Percentiles rank a stretch among this genome's conserved stretches.
Conservation (phyloP, 1,140 invertebrate genomes). For the Nomia melanderi region DNA sequence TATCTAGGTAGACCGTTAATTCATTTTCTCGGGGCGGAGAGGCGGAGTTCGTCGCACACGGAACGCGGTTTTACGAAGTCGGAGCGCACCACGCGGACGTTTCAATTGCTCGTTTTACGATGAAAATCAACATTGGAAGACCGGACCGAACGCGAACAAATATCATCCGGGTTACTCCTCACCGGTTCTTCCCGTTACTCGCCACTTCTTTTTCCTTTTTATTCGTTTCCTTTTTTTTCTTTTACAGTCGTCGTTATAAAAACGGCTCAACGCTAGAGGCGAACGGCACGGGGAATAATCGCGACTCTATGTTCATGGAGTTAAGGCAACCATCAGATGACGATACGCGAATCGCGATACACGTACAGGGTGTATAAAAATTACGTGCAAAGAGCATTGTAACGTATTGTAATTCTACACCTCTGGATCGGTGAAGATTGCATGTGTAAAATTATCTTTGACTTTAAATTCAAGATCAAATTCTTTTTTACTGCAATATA, state of each 20-base stretch:
- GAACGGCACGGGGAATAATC: neutral
- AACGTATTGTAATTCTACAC: too few species aligned
- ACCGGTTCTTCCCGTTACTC: conserved; percentile 11
- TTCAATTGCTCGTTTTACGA: conserved; percentile 63
- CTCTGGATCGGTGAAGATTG: too few species aligned
- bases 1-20: neutral
- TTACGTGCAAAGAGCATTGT: too few species aligned
- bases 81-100: neutral
- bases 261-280: conserved; percentile 19
- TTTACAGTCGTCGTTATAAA: conserved; percentile 33
- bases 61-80: conserved; percentile 48
- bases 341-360: too few species aligned
- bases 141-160: conserved; percentile 48
- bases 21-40: neutral
- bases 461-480: too few species aligned
- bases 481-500: too few species aligned
- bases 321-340: too few species aligned
- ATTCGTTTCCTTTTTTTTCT: neutral
- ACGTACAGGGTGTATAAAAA: too few species aligned
- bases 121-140: conserved; percentile 66
- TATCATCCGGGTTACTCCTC: conserved; percentile 43
- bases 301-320: too few species aligned
- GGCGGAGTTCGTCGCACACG: neutral
- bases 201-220: neutral
- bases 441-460: too few species aligned